Base-by-base conservation (phyloP, 2,888 invertebrate genomes). In the Nemotelus nigrinus region DNA sequence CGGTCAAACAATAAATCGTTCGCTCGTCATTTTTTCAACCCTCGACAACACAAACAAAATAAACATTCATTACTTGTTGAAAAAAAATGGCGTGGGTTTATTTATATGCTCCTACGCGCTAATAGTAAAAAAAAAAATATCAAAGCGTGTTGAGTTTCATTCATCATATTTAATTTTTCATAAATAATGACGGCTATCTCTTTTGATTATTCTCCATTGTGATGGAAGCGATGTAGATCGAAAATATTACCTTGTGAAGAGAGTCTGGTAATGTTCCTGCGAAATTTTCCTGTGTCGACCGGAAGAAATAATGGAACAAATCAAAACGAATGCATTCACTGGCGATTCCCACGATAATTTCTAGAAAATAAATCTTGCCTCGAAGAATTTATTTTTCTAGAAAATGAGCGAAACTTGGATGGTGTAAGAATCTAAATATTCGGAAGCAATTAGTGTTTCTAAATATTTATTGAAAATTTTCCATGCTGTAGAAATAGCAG, bases 101-200 rank as follows among this genome's bases (percentile, higher is more conserved):
- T 50, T 50, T 7, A 7, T 50, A 7, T 5, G 8, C 50, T 5
- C 50, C 50, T 50, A 50, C 50, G 8, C 8, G 5, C 8, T 8
- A 50, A 50, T 7, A 58, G 8, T n/a, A 58, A 58, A 25, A 58
- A 58, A n/a, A 58, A 58, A 10, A 58, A 25, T 58, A 58, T n/a
- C 8, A n/a, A 58, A 4, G 58, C 25, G 25, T 58, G 58, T 58
- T 58, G 25, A 7, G 25, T 58, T 58, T 58, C 58, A 58, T 58
- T 58, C 58, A 58, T n/a, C 58, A 58, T 58, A 58, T 8, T 5
- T 25, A 58, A 2, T 25, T 25, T 25, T 1, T 58, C 25, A 58
- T 58, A 58, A 58, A 58, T 58, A 7, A 58, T 25, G 25, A 25
- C 1, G 50, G 8, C 50, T 50, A 5, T 50, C 8, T 50, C 25